These are phyloP conservation scores for Ladona fulva DNA, from an alignment of 1,140 invertebrate genomes.

Conservation along the genomic window DNA sequence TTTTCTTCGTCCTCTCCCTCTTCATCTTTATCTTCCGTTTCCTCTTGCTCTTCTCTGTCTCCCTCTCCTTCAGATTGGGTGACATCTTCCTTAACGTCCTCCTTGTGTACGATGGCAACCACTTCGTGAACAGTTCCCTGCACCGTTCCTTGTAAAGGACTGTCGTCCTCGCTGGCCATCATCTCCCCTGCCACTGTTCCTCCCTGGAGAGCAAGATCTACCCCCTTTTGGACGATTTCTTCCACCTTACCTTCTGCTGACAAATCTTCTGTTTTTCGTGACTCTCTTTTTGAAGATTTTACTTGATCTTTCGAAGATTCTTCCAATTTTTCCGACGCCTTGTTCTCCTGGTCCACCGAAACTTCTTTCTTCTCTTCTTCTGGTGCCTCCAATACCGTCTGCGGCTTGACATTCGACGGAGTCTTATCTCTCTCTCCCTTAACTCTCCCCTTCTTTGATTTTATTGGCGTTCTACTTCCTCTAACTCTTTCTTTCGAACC, in stretches of 20 bases:
- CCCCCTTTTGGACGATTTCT: neutral
- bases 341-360: no score
- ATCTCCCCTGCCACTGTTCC: neutral
- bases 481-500: no score
- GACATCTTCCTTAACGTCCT: slow-evolving; percentile 15
- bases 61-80: neutral
- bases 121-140: neutral
- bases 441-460: no score
- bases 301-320: no score
- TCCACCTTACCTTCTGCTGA: neutral
- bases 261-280: no score
- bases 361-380: no score
- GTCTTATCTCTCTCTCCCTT: no score
- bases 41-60: slow-evolving; percentile 32
- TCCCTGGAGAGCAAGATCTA: neutral
- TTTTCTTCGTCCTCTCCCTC: slow-evolving; percentile 34
- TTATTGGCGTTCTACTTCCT: no score
- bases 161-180: neutral
- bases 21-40: slow-evolving; percentile 35
- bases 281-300: no score
- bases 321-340: no score
- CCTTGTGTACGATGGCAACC: slow-evolving; percentile 23
- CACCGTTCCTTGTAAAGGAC: neutral
- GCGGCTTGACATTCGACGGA: no score
- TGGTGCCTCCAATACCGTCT: no score